Conservation (phyloP, 2,113 vertebrate species). For the Morone saxatilis region DNA sequence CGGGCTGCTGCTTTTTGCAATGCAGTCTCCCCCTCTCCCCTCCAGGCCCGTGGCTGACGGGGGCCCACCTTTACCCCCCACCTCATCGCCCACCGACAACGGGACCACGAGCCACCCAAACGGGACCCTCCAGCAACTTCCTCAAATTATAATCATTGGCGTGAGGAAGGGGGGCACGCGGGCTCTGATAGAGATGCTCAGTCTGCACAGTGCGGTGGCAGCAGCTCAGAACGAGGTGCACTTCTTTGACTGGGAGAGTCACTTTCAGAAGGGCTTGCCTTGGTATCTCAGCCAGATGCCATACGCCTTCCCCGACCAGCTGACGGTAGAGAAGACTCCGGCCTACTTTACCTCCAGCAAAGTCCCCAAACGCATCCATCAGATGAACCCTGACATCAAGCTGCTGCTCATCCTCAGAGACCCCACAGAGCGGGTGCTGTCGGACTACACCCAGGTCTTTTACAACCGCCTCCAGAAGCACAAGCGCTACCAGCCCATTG, state of each 20-base stretch:
- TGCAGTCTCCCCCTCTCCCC: slow-evolving; percentile 86
- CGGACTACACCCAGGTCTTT: slow-evolving; percentile 97
- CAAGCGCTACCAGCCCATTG: slow-evolving; percentile 92
- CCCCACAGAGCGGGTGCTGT: slow-evolving; percentile 94
- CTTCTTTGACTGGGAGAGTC: slow-evolving; percentile 97
- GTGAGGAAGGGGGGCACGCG: slow-evolving; percentile 97
- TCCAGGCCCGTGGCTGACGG: slow-evolving; percentile 78
- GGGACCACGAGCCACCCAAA: slow-evolving; percentile 77
- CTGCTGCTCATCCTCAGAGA: slow-evolving; percentile 96
- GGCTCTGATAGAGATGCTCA: slow-evolving; percentile 97
- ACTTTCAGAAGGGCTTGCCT: slow-evolving; percentile 90
- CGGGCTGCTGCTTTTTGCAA: slow-evolving; percentile 88
- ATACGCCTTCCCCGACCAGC: slow-evolving; percentile 87
- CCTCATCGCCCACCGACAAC: slow-evolving; percentile 59
- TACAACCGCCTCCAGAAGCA: slow-evolving; percentile 96
- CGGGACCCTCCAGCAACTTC: slow-evolving; percentile 88
- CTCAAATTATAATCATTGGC: slow-evolving; percentile 94
- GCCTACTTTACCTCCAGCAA: slow-evolving; percentile 95
- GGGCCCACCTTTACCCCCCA: slow-evolving; percentile 53
- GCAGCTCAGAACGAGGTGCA: slow-evolving; percentile 96
- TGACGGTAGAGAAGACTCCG: slow-evolving; percentile 97
- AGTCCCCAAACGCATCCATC: slow-evolving; percentile 91
- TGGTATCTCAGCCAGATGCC: slow-evolving; percentile 99
- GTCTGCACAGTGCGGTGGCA: slow-evolving; percentile 90
- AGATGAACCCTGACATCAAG: slow-evolving; percentile 88